Percentiles rank a stretch among this genome's conserved stretches.
These are phyloP conservation scores for Pachliopta kotzebuea DNA, from an alignment of 2,888 invertebrate genomes.

Conservation along the genomic window DNA sequence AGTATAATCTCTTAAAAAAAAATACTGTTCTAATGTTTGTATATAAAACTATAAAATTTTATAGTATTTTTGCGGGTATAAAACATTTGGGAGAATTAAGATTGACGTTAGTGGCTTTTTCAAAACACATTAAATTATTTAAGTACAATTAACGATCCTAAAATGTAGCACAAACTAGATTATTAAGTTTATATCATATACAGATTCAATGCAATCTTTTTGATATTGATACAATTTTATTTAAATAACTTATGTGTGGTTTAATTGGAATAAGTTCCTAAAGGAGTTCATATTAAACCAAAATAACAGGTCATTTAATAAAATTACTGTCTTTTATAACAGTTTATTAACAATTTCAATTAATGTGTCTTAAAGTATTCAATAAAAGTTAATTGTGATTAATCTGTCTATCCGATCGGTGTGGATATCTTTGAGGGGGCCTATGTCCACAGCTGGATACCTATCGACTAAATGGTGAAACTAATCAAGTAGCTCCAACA, in stretches of 20 bases:
- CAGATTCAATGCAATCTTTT: too few species aligned
- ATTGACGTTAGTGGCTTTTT: conserved; percentile 13
- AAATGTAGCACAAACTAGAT: too few species aligned
- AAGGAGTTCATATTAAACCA: background rate
- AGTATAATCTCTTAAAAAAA: background rate
- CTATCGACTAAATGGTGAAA: background rate
- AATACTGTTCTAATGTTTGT: background rate
- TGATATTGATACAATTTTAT: too few species aligned
- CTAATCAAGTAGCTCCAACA: conserved; percentile 59
- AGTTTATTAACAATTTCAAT: conserved; percentile 25
- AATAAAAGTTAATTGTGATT: too few species aligned
- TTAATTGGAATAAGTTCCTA: conserved; percentile 1
- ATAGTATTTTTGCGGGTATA: background rate
- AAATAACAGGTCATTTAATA: conserved; percentile 26
- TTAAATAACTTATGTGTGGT: background rate
- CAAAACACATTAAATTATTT: conserved; percentile 13
- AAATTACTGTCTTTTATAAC: conserved; percentile 13
- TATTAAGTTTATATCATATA: too few species aligned
- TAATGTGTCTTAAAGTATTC: conserved; percentile 23
- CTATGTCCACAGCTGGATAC: too few species aligned
- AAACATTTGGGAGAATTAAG: conserved; percentile 9
- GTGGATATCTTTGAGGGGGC: too few species aligned
- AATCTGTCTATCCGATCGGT: too few species aligned
- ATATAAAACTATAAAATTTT: background rate
- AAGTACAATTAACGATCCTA: too few species aligned